Conservation (phyloP, 64 coral and sea anemone genomes). For the Pachyseris speciosa region DNA sequence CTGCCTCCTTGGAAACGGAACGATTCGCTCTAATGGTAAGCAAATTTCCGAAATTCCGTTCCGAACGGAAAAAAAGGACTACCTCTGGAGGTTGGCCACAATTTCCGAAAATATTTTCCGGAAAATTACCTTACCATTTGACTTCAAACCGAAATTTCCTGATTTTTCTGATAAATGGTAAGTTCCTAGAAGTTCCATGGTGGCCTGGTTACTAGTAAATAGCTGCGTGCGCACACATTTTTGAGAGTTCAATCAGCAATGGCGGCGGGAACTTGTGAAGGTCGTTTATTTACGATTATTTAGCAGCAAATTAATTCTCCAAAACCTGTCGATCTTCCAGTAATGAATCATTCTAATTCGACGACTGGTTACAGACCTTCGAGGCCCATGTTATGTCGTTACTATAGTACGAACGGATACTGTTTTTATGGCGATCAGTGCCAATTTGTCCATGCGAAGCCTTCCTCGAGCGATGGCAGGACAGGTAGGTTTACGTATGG, state of each 20-base stretch:
- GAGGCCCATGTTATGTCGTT: slow-evolving; percentile 94
- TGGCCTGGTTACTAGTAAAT: not conserved
- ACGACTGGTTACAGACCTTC: slow-evolving; percentile 79
- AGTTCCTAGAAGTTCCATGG: too few species aligned
- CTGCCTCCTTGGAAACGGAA: too few species aligned
- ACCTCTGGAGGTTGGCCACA: too few species aligned
- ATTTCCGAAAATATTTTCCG: too few species aligned
- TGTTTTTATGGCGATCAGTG: slow-evolving; percentile 99
- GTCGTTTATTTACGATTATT: slow-evolving; percentile 46
- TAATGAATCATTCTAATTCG: slow-evolving; percentile 93
- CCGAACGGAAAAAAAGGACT: too few species aligned
- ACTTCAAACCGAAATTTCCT: too few species aligned
- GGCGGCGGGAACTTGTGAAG: slow-evolving; percentile 41
- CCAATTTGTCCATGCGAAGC: slow-evolving; percentile 96
- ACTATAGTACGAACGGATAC: slow-evolving; percentile 89
- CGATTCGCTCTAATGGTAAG: too few species aligned
- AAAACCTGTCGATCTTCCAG: slow-evolving; percentile 66
- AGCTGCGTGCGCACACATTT: slow-evolving; percentile 27
- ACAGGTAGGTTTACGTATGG: not conserved
- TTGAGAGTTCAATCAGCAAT: slow-evolving; percentile 2
- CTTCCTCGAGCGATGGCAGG: slow-evolving; percentile 55
- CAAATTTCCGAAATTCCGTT: too few species aligned
- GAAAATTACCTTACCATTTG: too few species aligned
- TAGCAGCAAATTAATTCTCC: slow-evolving; percentile 35
- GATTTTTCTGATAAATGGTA: too few species aligned